Evolutionary conservation across 2,888 invertebrate genomes (phyloP), one percentile per base, ranked within the genome.

Genomic region (Lycaena phlaeas): DNA sequence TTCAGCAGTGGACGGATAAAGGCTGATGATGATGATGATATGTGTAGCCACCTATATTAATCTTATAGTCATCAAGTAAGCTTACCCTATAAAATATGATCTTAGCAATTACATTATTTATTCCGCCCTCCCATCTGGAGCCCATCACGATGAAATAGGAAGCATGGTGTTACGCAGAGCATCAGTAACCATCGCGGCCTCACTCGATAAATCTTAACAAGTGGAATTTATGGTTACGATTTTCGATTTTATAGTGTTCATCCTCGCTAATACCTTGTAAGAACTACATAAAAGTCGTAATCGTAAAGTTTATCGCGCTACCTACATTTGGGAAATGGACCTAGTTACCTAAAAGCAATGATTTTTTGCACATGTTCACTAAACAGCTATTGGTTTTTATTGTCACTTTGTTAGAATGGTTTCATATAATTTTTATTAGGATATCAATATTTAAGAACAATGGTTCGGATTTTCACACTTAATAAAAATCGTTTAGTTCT

Each of bases 231-330:
- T 53, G 61, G 54, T 54, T 54, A 59, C 56, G 54, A 59, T 65
- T 62, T 56, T 56, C 64, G 59, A 64, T 65, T 64, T 72, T 66
- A 71, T 68, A 61, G 68, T 59, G 54, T 61, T 60, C 61, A 59
- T 62, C 56, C 59, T 49, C 50, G 48, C 61, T 68, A 68, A 71
- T 67, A 68, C 62, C 57, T 58, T 53, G 53, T 47, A 50, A 48
- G 52, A 56, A 57, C 57, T 57, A 60, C 62, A 57, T 56, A 55
- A 57, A 57, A 54, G 62, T 57, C 53, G 57, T 68, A 66, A 68
- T 61, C 64, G 60, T 70, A 68, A 72, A 73, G 48, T 64, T 68
- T 61, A 63, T 63, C 52, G 53, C 48, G 49, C 51, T 63, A 54
- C 53, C 61, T 60, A 64, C 66, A 61, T 68, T 67, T 65, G 53